These are phyloP conservation scores for Bombus polaris DNA, from an alignment of 1,140 invertebrate genomes.

Conservation along the genomic window DNA sequence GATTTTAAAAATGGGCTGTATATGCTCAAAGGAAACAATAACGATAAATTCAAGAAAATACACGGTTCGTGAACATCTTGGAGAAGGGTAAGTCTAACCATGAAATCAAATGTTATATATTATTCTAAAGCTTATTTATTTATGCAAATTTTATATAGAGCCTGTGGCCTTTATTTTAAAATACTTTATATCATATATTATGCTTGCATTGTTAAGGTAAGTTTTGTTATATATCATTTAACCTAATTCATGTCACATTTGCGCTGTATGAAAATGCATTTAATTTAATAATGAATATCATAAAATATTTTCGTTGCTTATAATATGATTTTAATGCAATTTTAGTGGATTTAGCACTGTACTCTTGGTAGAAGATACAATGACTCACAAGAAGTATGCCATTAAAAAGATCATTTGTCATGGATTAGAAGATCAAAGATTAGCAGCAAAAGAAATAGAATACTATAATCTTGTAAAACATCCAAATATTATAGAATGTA, in stretches of 20 bases:
- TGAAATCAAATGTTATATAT: constrained; percentile 20
- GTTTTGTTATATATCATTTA: background rate
- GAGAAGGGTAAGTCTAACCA: constrained; percentile 87
- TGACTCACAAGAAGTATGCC: constrained; percentile 89
- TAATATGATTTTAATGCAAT: constrained; percentile 58
- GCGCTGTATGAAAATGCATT: background rate
- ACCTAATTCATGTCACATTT: constrained; percentile 1
- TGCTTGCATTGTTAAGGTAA: background rate
- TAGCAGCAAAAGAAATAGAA: constrained; percentile 90
- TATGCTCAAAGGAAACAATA: constrained; percentile 90
- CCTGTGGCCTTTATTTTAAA: background rate
- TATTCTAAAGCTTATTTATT: background rate
- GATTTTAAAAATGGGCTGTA: constrained; percentile 90
- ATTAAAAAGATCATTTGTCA: constrained; percentile 93
- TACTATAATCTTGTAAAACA: constrained; percentile 88
- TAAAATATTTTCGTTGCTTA: background rate
- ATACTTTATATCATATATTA: background rate
- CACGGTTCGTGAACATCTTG: constrained; percentile 87
- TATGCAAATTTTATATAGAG: background rate
- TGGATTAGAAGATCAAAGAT: constrained; percentile 89
- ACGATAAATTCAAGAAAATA: constrained; percentile 88
- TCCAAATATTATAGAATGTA: constrained; percentile 89
- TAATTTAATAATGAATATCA: background rate
- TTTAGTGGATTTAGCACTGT: constrained; percentile 93
- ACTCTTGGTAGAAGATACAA: constrained; percentile 89